Base-by-base conservation (phyloP, 2,888 invertebrate genomes). In the Eretmocerus hayati region DNA sequence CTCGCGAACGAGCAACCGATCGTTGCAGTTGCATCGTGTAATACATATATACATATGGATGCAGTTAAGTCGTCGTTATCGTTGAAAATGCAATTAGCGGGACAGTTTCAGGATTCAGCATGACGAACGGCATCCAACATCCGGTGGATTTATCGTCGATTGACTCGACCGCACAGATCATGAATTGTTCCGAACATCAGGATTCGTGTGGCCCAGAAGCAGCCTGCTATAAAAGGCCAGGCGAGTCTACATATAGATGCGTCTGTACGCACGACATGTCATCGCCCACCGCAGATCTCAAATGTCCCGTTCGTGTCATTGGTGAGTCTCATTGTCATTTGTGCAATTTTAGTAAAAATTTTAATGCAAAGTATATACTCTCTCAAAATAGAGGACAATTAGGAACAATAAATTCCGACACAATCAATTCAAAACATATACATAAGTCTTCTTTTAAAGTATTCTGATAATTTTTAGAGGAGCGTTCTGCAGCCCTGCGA, bases 191-290 rank as follows among this genome's bases (percentile, higher is more conserved):
- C 23, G 60, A 59, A 19, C 55, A 67, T 44, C 70, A 72, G 3
- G 73, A 74, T 11, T 77, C 79, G 33, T 84, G 84, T 59, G 79
- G 78, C 1, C 74, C 71, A 31, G 84, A 83, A 56, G 80, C 81
- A 1, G 84, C 83, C 0, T 85, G 84, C 60, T n/a, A n/a, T n/a
- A 69, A 74, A 47, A 73, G 70, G 13, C 67, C 72, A 56, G 65
- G 72, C 43, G 75, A 78, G 52, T 70, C 69, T 48, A 74, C 74
- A 5, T 79, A 81, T 60, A 77, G 74, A 42, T 85, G 85, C 63
- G 71, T 82, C 4, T 85, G 85, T 63, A 81, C 84, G 1, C 80
- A 82, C 57, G 83, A 83, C 60, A 75, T 75, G n/a, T 74, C 76
- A 39, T 77, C 77, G 1, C 81, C 82, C 9, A 81, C 80, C 19